Conservation (phyloP, 2,113 vertebrate genomes). For the Lampris megalopsis region DNA sequence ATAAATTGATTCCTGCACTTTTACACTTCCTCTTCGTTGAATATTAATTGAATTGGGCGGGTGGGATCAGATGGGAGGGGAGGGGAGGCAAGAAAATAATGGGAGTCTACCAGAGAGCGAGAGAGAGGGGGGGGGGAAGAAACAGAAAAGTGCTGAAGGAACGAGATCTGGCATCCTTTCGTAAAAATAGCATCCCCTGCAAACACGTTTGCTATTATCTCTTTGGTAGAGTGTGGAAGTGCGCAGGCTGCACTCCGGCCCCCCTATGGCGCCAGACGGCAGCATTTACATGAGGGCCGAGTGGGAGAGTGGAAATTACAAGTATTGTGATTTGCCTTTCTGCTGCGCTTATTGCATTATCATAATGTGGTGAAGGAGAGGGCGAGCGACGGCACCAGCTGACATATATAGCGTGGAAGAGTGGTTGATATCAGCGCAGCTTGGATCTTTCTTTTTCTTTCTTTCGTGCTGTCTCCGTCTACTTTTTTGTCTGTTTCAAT, state of each 20-base stretch:
- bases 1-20: conserved; percentile 81
- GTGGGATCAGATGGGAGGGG: conserved; percentile 53
- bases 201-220: conserved; percentile 79
- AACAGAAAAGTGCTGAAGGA: conserved; percentile 68
- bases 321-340: conserved; percentile 71
- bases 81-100: conserved; percentile 65
- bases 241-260: conserved; percentile 51
- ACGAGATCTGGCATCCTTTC: conserved; percentile 67
- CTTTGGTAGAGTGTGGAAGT: conserved; percentile 49
- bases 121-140: neutral
- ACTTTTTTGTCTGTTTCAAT: conserved; percentile 9
- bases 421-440: conserved; percentile 16
- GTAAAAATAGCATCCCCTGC: conserved; percentile 79
- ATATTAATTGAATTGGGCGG: conserved; percentile 76
- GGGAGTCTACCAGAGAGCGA: conserved; percentile 20
- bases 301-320: conserved; percentile 70
- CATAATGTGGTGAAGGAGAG: conserved; percentile 62
- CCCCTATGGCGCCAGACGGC: conserved; percentile 63
- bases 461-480: neutral
- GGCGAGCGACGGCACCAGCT: conserved; percentile 22
- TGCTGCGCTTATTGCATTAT: conserved; percentile 72
- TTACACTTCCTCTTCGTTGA: conserved; percentile 69
- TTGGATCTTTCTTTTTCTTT: conserved; percentile 16
- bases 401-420: conserved; percentile 38
- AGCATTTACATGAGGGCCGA: conserved; percentile 72